Evolutionary conservation across 2,797 vertebrate genomes (phyloP), one percentile per base, ranked within the genome.

Genomic region (Hipposideros larvatus): DNA sequence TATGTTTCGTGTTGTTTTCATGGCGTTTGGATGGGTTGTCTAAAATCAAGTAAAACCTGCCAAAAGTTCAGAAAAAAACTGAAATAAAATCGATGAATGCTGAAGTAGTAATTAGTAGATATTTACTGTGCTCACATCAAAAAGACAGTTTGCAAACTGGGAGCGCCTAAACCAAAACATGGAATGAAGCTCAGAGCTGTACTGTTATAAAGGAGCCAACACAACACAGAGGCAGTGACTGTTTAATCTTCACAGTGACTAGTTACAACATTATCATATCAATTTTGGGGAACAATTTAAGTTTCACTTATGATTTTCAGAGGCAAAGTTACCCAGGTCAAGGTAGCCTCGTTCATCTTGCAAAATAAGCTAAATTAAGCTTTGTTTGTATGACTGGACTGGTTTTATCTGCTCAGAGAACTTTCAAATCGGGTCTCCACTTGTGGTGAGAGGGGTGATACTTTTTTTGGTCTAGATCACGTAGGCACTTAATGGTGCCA

Each of bases 141-240:
- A n/a, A 16, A 34, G 80, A 24, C 4, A 51, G 80, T 65, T 24
- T 34, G 61, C 80, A 51, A 24, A 26, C 8, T 13, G 7, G n/a
- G 11, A 11, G 14, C 31, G 3, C 31, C 22, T 28, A 6, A 3
- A 24, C 21, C 31, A 2, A 21, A 53, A 34, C 21, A 7, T 4
- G 28, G 43, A 48, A 13, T 0, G 41, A 65, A 59, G 61, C 80
- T 66, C 43, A 26, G 43, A 10, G 61, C 5, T 16, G 1, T 9
- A 9, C 5, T 11, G 61, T 14, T 5, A 4, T 31, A 26, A 4
- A 34, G 80, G 41, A 34, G 28, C 21, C 10, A 0, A 2, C 61
- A 1, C 3, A 31, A 43, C 1, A 5, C 3, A 22, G 43, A 26
- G 31, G 16, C 61, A 24, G 37, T 1, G 6, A 46, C 28, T n/a